phyloP scores from a whole-genome alignment of 64 coral and sea anemone species.

The Astreopora myriophthalma region DNA sequence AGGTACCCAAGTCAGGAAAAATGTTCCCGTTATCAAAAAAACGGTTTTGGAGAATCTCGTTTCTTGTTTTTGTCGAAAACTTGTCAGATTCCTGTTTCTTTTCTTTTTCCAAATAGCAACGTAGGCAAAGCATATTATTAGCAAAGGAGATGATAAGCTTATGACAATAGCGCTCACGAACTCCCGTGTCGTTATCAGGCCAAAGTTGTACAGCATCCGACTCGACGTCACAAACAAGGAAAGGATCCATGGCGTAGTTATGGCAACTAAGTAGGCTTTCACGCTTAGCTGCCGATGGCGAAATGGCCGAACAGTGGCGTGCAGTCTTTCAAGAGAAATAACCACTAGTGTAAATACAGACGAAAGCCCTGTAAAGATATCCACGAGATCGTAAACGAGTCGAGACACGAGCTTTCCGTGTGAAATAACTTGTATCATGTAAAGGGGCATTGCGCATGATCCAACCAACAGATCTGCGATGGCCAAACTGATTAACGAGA shows the following conservation, averaged over 20 bases:
- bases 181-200: background rate
- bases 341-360: slow-evolving; percentile 42
- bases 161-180: background rate
- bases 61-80: background rate
- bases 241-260: background rate
- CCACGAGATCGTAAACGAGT: background rate
- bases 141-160: background rate
- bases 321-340: slow-evolving; percentile 51
- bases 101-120: slow-evolving; percentile 8
- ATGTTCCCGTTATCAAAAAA: slow-evolving; percentile 18
- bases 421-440: no score
- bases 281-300: background rate
- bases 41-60: slow-evolving; percentile 26
- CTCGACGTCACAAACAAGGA: background rate
- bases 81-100: background rate
- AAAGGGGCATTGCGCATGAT: slow-evolving; percentile 16
- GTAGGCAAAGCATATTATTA: slow-evolving; percentile 11
- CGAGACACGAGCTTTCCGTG: no score
- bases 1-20: slow-evolving; percentile 38
- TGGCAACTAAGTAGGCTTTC: slow-evolving; percentile 11
- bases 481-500: slow-evolving; percentile 29
- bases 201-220: background rate
- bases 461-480: slow-evolving; percentile 46
- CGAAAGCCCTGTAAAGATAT: slow-evolving; percentile 18
- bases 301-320: slow-evolving; percentile 10